Percentiles rank a stretch among this genome's conserved stretches.
These are phyloP conservation scores for Pavo muticus DNA, from an alignment of 2,113 vertebrate genomes.

Conservation along the genomic window DNA sequence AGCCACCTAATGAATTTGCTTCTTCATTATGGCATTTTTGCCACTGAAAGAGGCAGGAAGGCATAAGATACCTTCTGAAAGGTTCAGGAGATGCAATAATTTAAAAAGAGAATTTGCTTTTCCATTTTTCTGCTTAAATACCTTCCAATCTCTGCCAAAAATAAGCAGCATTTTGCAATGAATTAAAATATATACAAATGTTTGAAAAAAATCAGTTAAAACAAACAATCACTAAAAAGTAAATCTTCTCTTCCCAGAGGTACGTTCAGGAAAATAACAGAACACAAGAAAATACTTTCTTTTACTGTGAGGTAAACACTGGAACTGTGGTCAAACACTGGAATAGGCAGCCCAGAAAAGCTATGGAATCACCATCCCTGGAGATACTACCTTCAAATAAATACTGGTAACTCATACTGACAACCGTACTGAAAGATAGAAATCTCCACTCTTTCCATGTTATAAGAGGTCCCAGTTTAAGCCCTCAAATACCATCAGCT, in stretches of 20 bases:
- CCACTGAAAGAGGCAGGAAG: background rate
- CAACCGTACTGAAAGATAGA: background rate
- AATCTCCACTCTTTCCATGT: background rate
- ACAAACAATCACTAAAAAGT: background rate
- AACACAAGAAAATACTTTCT: background rate
- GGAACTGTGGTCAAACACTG: background rate
- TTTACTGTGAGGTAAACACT: background rate
- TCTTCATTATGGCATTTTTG: background rate
- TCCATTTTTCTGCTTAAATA: background rate
- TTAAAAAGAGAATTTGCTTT: background rate
- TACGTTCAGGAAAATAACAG: background rate
- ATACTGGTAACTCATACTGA: background rate
- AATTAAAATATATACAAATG: background rate
- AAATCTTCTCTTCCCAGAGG: background rate
- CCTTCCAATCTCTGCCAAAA: background rate
- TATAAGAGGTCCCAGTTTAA: background rate
- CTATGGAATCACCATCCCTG: background rate
- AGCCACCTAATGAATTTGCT: background rate
- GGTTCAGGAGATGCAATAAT: background rate
- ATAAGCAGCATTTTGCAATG: background rate
- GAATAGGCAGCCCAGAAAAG: background rate
- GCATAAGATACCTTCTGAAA: background rate
- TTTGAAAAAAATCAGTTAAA: background rate
- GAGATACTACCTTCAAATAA: background rate
- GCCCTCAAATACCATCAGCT: background rate